Evolutionary conservation across 2,113 vertebrate genomes (phyloP), one percentile per base, ranked within the genome.

Genomic region (Picathartes gymnocephalus): DNA sequence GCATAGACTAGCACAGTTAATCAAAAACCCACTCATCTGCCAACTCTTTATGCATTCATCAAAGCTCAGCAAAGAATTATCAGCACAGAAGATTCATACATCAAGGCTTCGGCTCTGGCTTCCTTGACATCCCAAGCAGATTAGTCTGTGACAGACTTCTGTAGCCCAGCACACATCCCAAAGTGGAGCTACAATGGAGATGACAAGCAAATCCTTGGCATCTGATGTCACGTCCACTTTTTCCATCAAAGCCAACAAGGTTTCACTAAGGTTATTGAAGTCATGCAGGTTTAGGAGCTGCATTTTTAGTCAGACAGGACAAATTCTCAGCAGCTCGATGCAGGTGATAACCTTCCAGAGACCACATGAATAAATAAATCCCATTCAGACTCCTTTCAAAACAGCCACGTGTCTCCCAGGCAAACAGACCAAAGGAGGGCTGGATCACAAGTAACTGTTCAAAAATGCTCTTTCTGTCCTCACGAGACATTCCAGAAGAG

Each of bases 1-100:
- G 95, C 78, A 66, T 76, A 91, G 86, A 84, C 89, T 78, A 92
- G 96, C 80, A 35, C 79, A 92, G 92, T 97, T 98, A 94, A 97
- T 98, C 97, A 97, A 96, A 96, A 96, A 78, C 82, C 64, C 16
- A 40, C 92, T 97, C 81, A 42, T 96, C 96, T 92, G 93, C 94
- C 92, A 95, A 83, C 94, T 96, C 92, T 78, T 96, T 93, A 86
- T 81, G 91, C 94, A 97, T 96, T 97, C 95, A 83, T 97, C 95
- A 97, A 94, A 98, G 90, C 95, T 94, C 97, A 93, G 86, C 73
- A 48, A 96, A 97, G 95, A 94, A 53, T 92, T 91, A 95, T 96
- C 79, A 79, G 84, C 93, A 87, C 39, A 79, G 93, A 83, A 90
- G 89, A 96, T 95, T 96, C 96, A 86, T 77, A 92, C 48, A 88